Evolutionary conservation across 2,888 invertebrate genomes (phyloP).

Genomic region (Amphipoea lucens): DNA sequence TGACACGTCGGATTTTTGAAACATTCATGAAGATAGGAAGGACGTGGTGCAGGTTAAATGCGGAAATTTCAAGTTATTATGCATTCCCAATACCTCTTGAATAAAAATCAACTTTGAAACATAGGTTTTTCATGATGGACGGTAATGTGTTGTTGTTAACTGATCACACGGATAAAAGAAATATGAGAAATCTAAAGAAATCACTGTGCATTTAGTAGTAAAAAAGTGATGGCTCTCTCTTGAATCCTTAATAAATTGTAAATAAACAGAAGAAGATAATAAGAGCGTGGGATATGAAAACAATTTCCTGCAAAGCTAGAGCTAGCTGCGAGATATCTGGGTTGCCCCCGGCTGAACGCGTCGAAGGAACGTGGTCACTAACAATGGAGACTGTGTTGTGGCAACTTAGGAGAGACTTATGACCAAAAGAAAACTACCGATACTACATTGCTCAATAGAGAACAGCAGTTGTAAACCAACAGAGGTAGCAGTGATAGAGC

Average conservation of each 20-base stretch:
- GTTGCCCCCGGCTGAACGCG: constrained; percentile 10
- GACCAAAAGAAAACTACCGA: not conserved
- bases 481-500: not conserved
- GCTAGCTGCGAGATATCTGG: constrained; percentile 8
- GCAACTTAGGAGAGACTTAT: constrained; percentile 10
- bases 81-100: constrained; percentile 34
- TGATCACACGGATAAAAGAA: constrained; percentile 4
- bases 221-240: not conserved
- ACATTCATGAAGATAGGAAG: constrained; percentile 43
- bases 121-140: constrained; percentile 19
- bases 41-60: constrained; percentile 42
- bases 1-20: constrained; percentile 32
- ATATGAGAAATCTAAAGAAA: not conserved
- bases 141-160: not conserved
- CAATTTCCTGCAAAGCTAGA: not conserved
- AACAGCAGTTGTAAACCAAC: constrained; percentile 7
- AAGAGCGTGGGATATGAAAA: not conserved
- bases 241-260: not conserved
- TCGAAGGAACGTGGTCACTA: constrained; percentile 16
- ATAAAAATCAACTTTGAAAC: constrained; percentile 30
- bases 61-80: constrained; percentile 30
- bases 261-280: constrained; percentile 4
- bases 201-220: not conserved
- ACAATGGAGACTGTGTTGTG: not conserved
- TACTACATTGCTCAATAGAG: not conserved